phyloP scores from a whole-genome alignment of 1,140 invertebrate species.

The Andrena cerasifolii region DNA sequence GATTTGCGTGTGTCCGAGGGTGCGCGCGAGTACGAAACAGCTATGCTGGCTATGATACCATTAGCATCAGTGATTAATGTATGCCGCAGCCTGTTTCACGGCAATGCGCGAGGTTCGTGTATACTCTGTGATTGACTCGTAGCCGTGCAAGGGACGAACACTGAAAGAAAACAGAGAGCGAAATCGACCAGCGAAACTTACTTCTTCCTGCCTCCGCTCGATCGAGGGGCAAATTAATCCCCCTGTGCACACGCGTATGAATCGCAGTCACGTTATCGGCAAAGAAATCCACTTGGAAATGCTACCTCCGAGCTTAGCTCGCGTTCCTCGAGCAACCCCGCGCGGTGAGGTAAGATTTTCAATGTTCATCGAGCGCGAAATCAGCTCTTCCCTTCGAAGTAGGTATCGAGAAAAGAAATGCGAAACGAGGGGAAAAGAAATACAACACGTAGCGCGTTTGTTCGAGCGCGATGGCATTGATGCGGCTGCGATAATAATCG shows the following conservation, averaged over 20 bases:
- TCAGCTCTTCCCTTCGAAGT: no score
- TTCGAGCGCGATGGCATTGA: no score
- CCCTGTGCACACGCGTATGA: slow-evolving; percentile 54
- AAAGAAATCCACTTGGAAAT: no score
- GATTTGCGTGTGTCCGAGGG: slow-evolving; percentile 22
- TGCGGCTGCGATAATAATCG: no score
- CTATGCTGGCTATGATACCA: slow-evolving; percentile 80
- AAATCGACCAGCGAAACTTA: slow-evolving; percentile 42
- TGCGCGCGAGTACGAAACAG: slow-evolving; percentile 65
- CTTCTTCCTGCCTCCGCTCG: slow-evolving; percentile 63
- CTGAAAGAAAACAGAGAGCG: slow-evolving; percentile 20
- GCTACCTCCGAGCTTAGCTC: no score
- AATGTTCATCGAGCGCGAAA: no score
- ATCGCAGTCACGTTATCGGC: neutral
- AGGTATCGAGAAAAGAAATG: no score
- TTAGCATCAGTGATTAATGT: slow-evolving; percentile 82
- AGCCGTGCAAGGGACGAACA: slow-evolving; percentile 27
- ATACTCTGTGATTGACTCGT: slow-evolving; percentile 78
- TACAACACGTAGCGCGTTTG: no score
- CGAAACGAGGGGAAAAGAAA: no score
- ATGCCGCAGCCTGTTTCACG: slow-evolving; percentile 78
- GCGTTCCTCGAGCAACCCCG: no score
- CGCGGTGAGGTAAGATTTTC: no score
- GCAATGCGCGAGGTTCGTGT: slow-evolving; percentile 72
- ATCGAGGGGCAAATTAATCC: slow-evolving; percentile 72